These are phyloP conservation scores for Phthorimaea operculella DNA, from an alignment of 1,140 invertebrate species.

Conservation along the genomic window DNA sequence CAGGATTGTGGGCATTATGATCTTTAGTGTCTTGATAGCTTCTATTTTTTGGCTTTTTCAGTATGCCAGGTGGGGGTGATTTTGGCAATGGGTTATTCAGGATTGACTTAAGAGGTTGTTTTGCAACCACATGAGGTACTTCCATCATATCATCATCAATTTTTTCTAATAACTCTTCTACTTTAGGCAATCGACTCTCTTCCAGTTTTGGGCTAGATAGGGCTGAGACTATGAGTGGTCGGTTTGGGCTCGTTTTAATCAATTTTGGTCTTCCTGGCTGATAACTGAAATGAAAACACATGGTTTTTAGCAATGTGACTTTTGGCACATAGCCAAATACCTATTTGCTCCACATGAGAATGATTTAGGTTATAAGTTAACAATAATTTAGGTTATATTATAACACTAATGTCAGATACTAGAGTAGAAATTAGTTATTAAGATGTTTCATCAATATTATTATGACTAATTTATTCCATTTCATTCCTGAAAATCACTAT, in stretches of 20 bases:
- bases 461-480: no score
- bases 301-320: neutral
- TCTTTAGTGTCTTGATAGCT: constrained; percentile 31
- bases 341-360: no score
- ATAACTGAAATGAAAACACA: constrained; percentile 33
- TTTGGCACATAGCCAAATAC: neutral
- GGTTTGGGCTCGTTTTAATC: constrained; percentile 46
- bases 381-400: no score
- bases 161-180: constrained; percentile 58
- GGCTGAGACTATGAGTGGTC: constrained; percentile 49
- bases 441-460: no score
- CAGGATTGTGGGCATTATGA: constrained; percentile 13
- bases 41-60: constrained; percentile 55
- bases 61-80: constrained; percentile 48
- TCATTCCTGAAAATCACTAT: no score
- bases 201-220: constrained; percentile 52
- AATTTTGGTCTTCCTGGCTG: constrained; percentile 52
- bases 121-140: constrained; percentile 27
- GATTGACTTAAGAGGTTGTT: constrained; percentile 61
- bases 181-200: constrained; percentile 53
- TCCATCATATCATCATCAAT: constrained; percentile 59
- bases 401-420: no score
- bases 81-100: constrained; percentile 54
- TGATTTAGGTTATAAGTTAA: no score
- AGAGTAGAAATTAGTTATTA: no score